Conservation (phyloP, 2,888 invertebrate genomes). For the Calephelis perditalis region DNA sequence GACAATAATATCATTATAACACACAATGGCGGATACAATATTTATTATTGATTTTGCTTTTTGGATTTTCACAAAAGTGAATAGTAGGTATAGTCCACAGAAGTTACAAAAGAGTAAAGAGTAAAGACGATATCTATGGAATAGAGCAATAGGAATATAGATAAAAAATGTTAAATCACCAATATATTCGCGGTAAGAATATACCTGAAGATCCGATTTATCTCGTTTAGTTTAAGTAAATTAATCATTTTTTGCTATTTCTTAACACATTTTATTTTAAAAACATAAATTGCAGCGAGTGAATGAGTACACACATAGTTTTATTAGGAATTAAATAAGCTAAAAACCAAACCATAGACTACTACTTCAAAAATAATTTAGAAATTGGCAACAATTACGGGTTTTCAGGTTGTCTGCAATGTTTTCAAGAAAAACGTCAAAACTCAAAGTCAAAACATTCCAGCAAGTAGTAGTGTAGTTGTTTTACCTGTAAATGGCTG, state of each 20-base stretch:
- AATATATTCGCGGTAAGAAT: not conserved
- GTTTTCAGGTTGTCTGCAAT: constrained; percentile 24
- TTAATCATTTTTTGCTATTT: too few relatives aligned
- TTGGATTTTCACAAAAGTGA: constrained; percentile 38
- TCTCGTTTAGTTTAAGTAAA: too few relatives aligned
- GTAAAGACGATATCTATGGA: not conserved
- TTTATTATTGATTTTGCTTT: constrained; percentile 58
- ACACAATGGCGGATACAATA: constrained; percentile 68
- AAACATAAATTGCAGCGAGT: not conserved
- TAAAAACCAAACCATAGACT: constrained; percentile 1
- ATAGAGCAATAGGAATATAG: not conserved
- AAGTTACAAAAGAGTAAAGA: constrained; percentile 14
- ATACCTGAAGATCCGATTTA: not conserved
- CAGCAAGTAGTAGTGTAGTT: constrained; percentile 31
- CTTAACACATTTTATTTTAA: not conserved
- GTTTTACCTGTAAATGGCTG: constrained; percentile 81
- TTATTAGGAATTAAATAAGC: not conserved
- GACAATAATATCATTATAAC: constrained; percentile 45
- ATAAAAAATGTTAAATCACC: not conserved
- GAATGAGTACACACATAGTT: too few relatives aligned
- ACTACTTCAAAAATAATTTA: not conserved
- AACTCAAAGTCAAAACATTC: constrained; percentile 35
- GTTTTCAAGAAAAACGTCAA: constrained; percentile 21
- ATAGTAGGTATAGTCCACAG: constrained; percentile 17
- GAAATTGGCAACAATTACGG: constrained; percentile 23